phyloP scores from a whole-genome alignment of 2,888 invertebrate species.

The Meganola albula region DNA sequence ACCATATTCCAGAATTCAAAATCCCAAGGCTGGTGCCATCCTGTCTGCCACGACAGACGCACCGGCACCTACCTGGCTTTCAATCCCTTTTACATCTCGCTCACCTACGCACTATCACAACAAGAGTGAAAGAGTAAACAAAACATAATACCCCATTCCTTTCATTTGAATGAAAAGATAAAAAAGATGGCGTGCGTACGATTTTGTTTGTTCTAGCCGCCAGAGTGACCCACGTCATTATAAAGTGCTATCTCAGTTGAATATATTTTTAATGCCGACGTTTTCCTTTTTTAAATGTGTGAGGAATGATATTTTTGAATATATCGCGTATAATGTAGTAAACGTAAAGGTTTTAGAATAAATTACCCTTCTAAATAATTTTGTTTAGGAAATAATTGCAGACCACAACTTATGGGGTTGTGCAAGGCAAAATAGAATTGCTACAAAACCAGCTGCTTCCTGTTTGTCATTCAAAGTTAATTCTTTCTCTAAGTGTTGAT shows the following conservation, averaged over 20 bases:
- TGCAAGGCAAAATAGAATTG: too few relatives aligned
- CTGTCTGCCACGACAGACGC: slow-evolving; percentile 67
- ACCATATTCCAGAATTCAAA: slow-evolving; percentile 40
- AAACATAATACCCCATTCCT: slow-evolving; percentile 26
- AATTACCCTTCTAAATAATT: too few relatives aligned
- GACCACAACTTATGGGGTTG: too few relatives aligned
- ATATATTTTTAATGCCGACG: slow-evolving; percentile 64
- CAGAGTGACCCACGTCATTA: slow-evolving; percentile 72
- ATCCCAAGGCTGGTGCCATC: slow-evolving; percentile 54
- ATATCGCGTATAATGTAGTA: slow-evolving; percentile 59
- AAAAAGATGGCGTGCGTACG: slow-evolving; percentile 38
- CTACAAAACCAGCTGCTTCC: too few relatives aligned
- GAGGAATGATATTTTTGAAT: slow-evolving; percentile 74
- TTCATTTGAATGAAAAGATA: slow-evolving; percentile 37
- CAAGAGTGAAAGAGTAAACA: slow-evolving; percentile 22
- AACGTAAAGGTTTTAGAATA: slow-evolving; percentile 24
- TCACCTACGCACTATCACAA: slow-evolving; percentile 17
- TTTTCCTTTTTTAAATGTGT: slow-evolving; percentile 54
- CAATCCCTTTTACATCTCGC: slow-evolving; percentile 45
- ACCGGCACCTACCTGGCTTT: slow-evolving; percentile 66
- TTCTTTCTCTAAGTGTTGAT: too few relatives aligned
- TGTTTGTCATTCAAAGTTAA: too few relatives aligned
- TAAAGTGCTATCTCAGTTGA: slow-evolving; percentile 72
- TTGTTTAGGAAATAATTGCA: too few relatives aligned
- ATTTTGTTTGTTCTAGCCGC: slow-evolving; percentile 75